phyloP scores from a whole-genome alignment of 2,797 vertebrate species.

The Garrulus glandarius region DNA sequence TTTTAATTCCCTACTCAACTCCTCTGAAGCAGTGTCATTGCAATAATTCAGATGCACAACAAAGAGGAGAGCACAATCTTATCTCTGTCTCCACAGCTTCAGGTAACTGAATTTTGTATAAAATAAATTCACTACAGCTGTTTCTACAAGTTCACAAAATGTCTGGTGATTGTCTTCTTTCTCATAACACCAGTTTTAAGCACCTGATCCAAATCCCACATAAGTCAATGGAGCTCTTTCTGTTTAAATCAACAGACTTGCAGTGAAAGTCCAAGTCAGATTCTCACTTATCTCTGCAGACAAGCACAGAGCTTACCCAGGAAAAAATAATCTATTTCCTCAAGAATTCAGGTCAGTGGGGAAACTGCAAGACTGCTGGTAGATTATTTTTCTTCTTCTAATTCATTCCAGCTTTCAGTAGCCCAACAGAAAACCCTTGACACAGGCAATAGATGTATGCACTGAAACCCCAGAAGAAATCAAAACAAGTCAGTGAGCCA shows the following conservation, averaged over 20 bases:
- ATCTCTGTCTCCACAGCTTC: background rate
- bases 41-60: background rate
- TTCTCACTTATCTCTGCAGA: background rate
- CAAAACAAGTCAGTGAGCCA: background rate
- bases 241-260: background rate
- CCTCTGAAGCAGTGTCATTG: background rate
- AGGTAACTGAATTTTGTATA: background rate
- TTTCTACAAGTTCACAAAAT: background rate
- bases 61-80: background rate
- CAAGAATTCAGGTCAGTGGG: background rate
- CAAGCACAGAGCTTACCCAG: background rate
- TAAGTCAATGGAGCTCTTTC: background rate
- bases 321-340: background rate
- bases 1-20: background rate
- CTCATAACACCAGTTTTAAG: background rate
- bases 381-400: background rate
- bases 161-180: background rate
- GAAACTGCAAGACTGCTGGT: background rate
- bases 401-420: background rate
- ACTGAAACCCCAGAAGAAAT: slow-evolving; percentile 7
- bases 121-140: background rate
- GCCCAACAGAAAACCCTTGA: background rate
- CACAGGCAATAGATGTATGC: background rate
- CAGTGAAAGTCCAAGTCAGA: background rate
- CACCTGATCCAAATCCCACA: background rate